Evolutionary conservation across 2,888 invertebrate genomes (phyloP), one percentile per base, ranked within the genome.

Genomic region (Abscondita cerata): DNA sequence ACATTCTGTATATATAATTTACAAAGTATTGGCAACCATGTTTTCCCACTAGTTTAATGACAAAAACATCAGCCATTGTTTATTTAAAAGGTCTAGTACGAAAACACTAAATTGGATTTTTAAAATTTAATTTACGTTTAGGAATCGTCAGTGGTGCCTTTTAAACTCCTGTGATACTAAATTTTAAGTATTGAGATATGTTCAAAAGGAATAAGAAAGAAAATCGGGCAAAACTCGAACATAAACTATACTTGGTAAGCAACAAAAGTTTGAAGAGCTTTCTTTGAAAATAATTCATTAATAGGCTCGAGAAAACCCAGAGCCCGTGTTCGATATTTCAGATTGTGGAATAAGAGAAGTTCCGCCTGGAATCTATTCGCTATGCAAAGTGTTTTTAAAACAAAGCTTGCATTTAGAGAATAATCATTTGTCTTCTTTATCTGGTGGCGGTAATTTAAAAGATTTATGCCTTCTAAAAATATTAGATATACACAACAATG

Each of bases 361-460:
- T 54, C 93, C 94, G 36, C 83, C 88, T 62, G 92, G 92, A 63
- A 89, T 92, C 56, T 94, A 87, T 80, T 88, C 91, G 20, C 81
- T 92, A 60, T 93, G 93, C 78, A 89, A 89, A 80, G 92, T 94
- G 41, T 89, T 92, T 75, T 85, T 92, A 68, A 95, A 94, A 81
- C 88, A 90, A 74, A 81, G 82, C 62, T 78, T 92, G 67, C 84
- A 83, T 76, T 80, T 89, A 69, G 85, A 90, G 73, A 83, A 85
- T 70, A 95, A 94, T 78, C 85, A 84, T 70, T 81, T 95, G 69
- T 83, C 85, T 52, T 85, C 88, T 47, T 81, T 93, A 41, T 84
- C 85, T 64, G 87, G 87, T 72, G 92, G 91, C 66, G 93, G 93
- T 57, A 84, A 84, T 72, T 80, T 93, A 72, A 83, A 84, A 68